Conservation (phyloP, 2,888 invertebrate genomes). For the Sussaba pulchella region DNA sequence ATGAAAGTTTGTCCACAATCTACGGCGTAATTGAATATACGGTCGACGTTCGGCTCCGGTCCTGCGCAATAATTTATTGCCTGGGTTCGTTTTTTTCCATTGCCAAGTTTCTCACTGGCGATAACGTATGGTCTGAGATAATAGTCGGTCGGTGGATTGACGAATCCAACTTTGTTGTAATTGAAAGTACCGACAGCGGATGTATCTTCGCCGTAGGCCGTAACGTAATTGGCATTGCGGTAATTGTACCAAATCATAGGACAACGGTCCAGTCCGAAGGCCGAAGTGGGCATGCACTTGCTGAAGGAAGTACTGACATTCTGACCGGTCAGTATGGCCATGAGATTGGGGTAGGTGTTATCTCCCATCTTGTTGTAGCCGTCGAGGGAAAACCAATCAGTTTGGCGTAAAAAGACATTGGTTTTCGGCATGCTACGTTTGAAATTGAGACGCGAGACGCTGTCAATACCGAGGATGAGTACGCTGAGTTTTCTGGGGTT, state of each 20-base stretch:
- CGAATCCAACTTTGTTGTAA: constrained; percentile 90
- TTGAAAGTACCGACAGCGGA: constrained; percentile 91
- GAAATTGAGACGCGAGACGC: constrained; percentile 92
- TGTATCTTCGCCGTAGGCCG: constrained; percentile 93
- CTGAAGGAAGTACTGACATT: constrained; percentile 85
- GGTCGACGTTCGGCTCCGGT: constrained; percentile 88
- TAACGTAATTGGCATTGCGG: constrained; percentile 89
- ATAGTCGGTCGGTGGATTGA: constrained; percentile 91
- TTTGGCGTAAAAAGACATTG: constrained; percentile 87
- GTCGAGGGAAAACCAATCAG: constrained; percentile 89
- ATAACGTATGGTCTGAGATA: constrained; percentile 91
- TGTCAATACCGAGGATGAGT: constrained; percentile 93
- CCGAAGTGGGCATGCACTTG: constrained; percentile 85
- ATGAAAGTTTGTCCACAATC: constrained; percentile 89
- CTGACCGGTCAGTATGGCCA: constrained; percentile 92
- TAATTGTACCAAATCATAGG: constrained; percentile 92
- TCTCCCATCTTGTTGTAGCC: constrained; percentile 94
- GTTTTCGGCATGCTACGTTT: constrained; percentile 91
- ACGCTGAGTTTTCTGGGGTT: constrained; percentile 86
- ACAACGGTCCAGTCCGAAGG: constrained; percentile 88
- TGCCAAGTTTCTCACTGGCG: constrained; percentile 87
- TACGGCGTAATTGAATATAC: constrained; percentile 89
- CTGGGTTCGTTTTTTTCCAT: constrained; percentile 80
- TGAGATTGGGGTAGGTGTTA: constrained; percentile 96
- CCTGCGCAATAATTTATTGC: constrained; percentile 87